Evolutionary conservation across 2,888 invertebrate genomes (phyloP), one percentile per base, ranked within the genome.

Genomic region (Camptogramma bilineatum): DNA sequence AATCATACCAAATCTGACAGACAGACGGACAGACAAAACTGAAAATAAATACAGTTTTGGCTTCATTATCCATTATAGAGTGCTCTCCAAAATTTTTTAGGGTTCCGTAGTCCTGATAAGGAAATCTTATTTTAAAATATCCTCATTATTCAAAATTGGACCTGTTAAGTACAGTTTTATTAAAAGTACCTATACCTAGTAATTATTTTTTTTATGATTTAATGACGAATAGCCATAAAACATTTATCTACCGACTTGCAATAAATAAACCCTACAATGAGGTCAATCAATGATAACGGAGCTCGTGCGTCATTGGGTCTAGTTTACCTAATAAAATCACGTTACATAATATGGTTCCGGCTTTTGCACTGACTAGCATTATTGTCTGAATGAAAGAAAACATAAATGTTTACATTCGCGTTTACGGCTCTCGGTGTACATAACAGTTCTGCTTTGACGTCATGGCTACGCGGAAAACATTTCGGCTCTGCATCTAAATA

Each of bases 211-310:
- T 44, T 17, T 17, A 44, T 39, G 13, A 39, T 39, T 39, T 1
- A 13, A 39, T 54, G 44, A 61, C 16, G 50, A 48, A 53, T 52
- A 21, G 9, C 42, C 42, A 61, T 61, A 42, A 48, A 50, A 48
- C 21, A 44, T 44, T 55, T 58, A 51, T 42, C 48, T 34, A 34
- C 78, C 77, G 8, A 55, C 59, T 52, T 52, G 31, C 47, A 60
- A 60, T 55, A 55, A 62, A 75, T 80, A 80, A 86, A 84, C 84
- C 77, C 79, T 73, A 75, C 75, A 80, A 81, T 83, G 86, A 86
- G 90, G 88, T 88, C 85, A 89, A 83, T 84, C 82, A 75, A 73
- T 84, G 87, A 88, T 88, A 88, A 84, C 82, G 80, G 28, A 44
- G 80, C 73, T 74, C 79, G 86, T 87, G 87, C 89, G 90, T 90